phyloP scores from a whole-genome alignment of 2,797 vertebrate species.

The Monodelphis domestica region DNA sequence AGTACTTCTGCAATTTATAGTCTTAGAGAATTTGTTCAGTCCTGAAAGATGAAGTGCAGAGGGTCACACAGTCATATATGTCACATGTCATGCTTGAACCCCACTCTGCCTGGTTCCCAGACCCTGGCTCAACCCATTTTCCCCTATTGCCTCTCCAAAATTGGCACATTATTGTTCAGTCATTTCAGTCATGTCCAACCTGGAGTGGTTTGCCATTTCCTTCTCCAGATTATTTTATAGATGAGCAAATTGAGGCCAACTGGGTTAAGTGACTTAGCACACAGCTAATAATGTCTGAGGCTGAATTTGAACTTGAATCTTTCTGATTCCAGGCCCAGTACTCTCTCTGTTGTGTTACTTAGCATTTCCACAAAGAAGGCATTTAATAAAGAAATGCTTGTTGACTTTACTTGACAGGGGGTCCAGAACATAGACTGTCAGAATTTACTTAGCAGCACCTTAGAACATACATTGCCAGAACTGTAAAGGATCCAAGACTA shows the following conservation, averaged over 20 bases:
- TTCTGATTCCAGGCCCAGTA: too few species aligned
- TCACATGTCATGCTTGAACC: neutral
- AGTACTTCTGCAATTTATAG: neutral
- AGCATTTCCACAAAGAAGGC: too few species aligned
- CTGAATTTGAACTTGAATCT: too few species aligned
- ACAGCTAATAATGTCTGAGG: too few species aligned
- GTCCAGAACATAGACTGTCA: neutral
- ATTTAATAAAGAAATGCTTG: neutral
- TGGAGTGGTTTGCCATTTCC: too few species aligned
- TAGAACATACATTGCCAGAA: neutral
- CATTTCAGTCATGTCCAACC: too few species aligned
- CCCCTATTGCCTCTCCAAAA: neutral
- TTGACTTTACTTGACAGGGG: neutral
- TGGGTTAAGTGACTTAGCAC: too few species aligned
- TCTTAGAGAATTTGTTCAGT: neutral
- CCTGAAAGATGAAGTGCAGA: neutral
- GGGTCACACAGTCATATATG: neutral
- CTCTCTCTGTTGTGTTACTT: too few species aligned
- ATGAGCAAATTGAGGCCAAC: too few species aligned
- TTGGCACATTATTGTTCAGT: too few species aligned
- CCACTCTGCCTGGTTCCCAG: neutral
- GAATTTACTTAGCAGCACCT: neutral
- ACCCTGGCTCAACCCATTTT: neutral
- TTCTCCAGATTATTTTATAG: too few species aligned
- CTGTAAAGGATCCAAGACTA: neutral